phyloP scores from a whole-genome alignment of 1,140 invertebrate species.

The Philotrypesis tridentata region DNA sequence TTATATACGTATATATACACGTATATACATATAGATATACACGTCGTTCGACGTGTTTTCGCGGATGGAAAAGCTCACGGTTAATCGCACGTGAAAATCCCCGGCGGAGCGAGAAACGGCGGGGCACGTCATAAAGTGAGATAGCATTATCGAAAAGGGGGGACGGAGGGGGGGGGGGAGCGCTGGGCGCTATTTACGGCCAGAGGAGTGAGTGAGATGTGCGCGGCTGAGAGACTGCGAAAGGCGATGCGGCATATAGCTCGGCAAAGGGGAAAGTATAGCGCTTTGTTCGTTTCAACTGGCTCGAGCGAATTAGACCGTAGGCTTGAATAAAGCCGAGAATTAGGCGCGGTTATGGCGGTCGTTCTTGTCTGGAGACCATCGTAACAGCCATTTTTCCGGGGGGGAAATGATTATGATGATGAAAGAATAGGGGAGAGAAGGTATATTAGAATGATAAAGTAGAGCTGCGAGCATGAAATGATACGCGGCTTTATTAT shows the following conservation, averaged over 20 bases:
- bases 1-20: no score
- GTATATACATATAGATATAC: no score
- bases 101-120: neutral
- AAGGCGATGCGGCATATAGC: no score
- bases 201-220: neutral
- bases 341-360: neutral
- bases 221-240: neutral
- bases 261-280: neutral
- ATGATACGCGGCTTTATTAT: neutral
- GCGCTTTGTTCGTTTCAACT: no score
- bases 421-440: neutral
- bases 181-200: neutral
- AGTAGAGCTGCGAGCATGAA: neutral
- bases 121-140: neutral
- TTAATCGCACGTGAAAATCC: slow-evolving; percentile 35
- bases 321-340: neutral
- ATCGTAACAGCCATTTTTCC: no score
- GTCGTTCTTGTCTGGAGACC: no score
- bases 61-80: neutral
- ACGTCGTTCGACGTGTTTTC: neutral
- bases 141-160: neutral
- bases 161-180: no score
- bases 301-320: no score
- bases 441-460: neutral
- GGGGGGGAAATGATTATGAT: no score